Percentiles rank a stretch among this genome's conserved stretches.
These are phyloP conservation scores for Eupithecia centaureata DNA, from an alignment of 2,888 invertebrate species.

Conservation along the genomic window DNA sequence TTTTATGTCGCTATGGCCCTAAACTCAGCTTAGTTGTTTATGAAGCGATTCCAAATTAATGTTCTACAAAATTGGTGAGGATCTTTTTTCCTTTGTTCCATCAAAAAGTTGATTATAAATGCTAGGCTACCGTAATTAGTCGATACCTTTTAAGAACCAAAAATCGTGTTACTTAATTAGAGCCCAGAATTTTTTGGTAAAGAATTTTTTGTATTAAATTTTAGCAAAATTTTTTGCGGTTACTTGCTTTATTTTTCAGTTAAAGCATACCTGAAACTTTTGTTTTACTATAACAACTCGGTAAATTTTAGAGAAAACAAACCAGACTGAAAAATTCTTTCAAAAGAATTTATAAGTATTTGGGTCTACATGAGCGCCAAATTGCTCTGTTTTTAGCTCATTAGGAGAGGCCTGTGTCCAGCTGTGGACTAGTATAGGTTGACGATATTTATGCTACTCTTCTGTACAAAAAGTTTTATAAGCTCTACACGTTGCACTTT, in stretches of 20 bases:
- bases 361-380: no score
- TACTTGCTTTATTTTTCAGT: constrained; percentile 10
- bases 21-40: constrained; percentile 61
- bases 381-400: no score
- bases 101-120: constrained; percentile 39
- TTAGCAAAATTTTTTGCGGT: constrained; percentile 4
- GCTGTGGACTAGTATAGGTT: no score
- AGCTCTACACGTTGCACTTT: background rate
- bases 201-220: constrained; percentile 16
- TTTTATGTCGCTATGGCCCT: constrained; percentile 60
- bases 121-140: constrained; percentile 36
- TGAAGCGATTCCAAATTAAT: constrained; percentile 57
- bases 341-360: background rate
- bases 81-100: constrained; percentile 33
- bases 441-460: no score
- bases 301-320: constrained; percentile 9
- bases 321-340: background rate
- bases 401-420: no score
- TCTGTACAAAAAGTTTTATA: background rate
- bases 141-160: constrained; percentile 31
- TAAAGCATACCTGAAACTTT: constrained; percentile 9
- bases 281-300: constrained; percentile 10
- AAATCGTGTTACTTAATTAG: constrained; percentile 36
- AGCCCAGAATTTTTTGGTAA: constrained; percentile 21
- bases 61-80: constrained; percentile 50